Evolutionary conservation across 2,113 vertebrate genomes (phyloP).

Genomic region (Oxygymnocypris stewartii): DNA sequence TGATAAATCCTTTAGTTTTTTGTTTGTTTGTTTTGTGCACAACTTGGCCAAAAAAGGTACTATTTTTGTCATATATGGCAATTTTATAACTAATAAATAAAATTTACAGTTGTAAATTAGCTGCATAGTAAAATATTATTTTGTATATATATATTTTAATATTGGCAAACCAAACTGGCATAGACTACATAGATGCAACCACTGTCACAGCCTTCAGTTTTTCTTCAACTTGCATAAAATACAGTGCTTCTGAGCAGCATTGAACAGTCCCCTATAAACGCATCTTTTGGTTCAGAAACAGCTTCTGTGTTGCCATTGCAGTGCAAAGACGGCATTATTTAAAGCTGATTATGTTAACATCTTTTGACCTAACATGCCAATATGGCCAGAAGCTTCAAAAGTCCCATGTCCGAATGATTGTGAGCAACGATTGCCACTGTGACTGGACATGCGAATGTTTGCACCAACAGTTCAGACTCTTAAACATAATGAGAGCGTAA

Average conservation of each 20-base stretch:
- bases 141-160: too few species aligned
- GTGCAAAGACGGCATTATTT: constrained; percentile 5
- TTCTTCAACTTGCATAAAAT: too few species aligned
- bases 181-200: not conserved
- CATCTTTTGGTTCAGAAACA: not conserved
- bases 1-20: not conserved
- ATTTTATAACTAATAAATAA: too few species aligned
- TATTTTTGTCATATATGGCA: too few species aligned
- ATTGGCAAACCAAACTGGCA: not conserved
- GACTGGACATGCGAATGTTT: not conserved
- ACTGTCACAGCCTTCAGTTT: too few species aligned
- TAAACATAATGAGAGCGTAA: not conserved
- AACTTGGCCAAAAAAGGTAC: too few species aligned
- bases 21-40: too few species aligned
- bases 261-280: not conserved
- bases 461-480: not conserved
- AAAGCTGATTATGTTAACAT: constrained; percentile 18
- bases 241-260: too few species aligned
- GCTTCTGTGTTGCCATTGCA: not conserved
- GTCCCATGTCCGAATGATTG: not conserved
- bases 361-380: not conserved
- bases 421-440: not conserved
- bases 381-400: not conserved
- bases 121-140: too few species aligned
- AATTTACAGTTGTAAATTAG: too few species aligned